phyloP scores from a whole-genome alignment of 2,888 invertebrate species.

The Tetragonisca angustula region DNA sequence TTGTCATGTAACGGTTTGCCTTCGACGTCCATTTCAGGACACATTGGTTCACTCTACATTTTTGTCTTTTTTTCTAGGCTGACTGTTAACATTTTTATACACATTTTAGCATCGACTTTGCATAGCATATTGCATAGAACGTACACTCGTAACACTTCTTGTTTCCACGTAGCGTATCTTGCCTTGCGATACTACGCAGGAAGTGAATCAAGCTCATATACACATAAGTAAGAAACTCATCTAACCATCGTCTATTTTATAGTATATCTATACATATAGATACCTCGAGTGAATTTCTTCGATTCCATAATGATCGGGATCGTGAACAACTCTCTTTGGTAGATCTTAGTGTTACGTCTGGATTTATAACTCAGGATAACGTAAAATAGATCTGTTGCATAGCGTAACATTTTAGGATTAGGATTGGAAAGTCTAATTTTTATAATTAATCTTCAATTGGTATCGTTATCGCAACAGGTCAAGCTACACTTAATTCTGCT shows the following conservation, averaged over 20 bases:
- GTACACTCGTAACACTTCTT: neutral
- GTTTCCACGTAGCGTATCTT: constrained; percentile 5
- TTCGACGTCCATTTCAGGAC: constrained; percentile 52
- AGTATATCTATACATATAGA: no score
- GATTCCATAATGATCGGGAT: neutral
- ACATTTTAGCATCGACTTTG: constrained; percentile 48
- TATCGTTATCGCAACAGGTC: neutral
- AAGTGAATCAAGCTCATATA: neutral
- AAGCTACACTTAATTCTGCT: neutral
- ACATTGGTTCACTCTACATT: no score
- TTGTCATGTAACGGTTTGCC: constrained; percentile 47
- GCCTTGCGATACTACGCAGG: constrained; percentile 18
- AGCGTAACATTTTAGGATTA: neutral
- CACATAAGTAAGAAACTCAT: neutral
- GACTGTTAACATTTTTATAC: no score
- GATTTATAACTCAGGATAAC: neutral
- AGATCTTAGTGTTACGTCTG: neutral
- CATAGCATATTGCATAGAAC: constrained; percentile 2
- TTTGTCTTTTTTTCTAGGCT: no score
- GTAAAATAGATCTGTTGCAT: neutral
- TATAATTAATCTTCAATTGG: neutral
- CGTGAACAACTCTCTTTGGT: no score
- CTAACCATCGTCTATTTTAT: no score
- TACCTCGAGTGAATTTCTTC: neutral
- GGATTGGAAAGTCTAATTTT: neutral